Base-by-base conservation (phyloP, 2,888 invertebrate species). In the Scelioninae gen. 2 region DNA sequence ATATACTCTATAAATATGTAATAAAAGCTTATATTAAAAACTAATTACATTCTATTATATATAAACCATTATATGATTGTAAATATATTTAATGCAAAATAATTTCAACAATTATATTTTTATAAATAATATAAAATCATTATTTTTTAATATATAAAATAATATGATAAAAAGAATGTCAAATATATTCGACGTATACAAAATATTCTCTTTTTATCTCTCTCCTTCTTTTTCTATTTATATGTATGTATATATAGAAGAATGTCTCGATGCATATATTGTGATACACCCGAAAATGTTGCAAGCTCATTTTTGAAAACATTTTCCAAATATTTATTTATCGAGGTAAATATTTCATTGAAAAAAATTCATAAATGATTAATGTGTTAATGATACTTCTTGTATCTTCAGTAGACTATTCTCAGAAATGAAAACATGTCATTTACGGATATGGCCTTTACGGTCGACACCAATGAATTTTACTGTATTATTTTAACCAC, bases 271-370 rank as follows among this genome's bases (percentile, higher is more conserved):
- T 43, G 58, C 52, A 58, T 58, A 52, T 18, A 52, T 68, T 45
- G 58, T 25, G 58, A 41, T 68, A 50, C 58, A 58, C 58, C 58
- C 41, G 52, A 68, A 67, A 58, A 68, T 68, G 67, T 19, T 58
- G 35, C 58, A 37, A 58, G 52, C 11, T 60, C n/a, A 25, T 11
- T 43, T 31, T 41, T 52, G n/a, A 68, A 37, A 13, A 2, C 7
- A 22, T 65, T 65, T 35, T 37, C n/a, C 15, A 15, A n/a, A 52
- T 15, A 11, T 53, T 28, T 25, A 15, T 15, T 19, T 22, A n/a
- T 31, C 39, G 41, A 15, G 10, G 33, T 15, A 15, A 13, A 33
- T 33, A 18, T 43, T 63, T 33, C 43, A 19, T 19, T 31, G 25
- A 15, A 25, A 2, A 46, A 52, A 33, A 57, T 43, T 41, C 16